phyloP scores from a whole-genome alignment of 2,888 invertebrate genomes.

The Galeruca laticollis region DNA sequence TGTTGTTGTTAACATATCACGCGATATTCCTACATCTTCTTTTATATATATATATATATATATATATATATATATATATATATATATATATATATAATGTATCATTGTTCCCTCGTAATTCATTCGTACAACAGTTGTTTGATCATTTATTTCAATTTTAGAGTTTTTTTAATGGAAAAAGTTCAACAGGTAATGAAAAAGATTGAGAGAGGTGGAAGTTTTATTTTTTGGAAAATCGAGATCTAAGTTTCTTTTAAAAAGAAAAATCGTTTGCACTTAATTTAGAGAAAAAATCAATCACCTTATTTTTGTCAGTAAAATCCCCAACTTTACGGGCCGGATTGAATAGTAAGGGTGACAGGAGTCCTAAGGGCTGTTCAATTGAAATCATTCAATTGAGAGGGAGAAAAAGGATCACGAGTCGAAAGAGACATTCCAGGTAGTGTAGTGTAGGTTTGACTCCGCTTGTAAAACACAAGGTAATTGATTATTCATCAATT shows the following conservation, averaged over 20 bases:
- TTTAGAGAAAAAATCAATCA: conserved; percentile 17
- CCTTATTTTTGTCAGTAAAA: conserved; percentile 21
- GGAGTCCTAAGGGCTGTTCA: conserved; percentile 37
- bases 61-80: too few relatives aligned
- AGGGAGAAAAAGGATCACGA: conserved; percentile 60
- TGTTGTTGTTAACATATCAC: too few relatives aligned
- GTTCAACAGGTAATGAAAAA: too few relatives aligned
- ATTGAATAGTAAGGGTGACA: conserved; percentile 35
- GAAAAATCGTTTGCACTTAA: conserved; percentile 14
- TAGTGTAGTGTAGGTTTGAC: conserved; percentile 62
- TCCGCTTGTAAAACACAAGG: conserved; percentile 65
- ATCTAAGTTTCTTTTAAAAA: neutral
- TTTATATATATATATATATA: too few relatives aligned
- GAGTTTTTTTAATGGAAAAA: too few relatives aligned
- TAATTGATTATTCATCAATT: conserved; percentile 68
- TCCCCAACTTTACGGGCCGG: conserved; percentile 23
- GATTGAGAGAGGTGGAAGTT: too few relatives aligned
- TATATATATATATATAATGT: too few relatives aligned
- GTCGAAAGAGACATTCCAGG: conserved; percentile 53
- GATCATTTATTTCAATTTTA: too few relatives aligned
- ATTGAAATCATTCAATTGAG: conserved; percentile 43
- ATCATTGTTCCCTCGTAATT: too few relatives aligned
- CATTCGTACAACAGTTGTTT: too few relatives aligned
- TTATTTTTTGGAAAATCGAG: too few relatives aligned
- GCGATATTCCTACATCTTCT: too few relatives aligned